Conservation (phyloP, 2,888 invertebrate species). For the Sesia bembeciformis region DNA sequence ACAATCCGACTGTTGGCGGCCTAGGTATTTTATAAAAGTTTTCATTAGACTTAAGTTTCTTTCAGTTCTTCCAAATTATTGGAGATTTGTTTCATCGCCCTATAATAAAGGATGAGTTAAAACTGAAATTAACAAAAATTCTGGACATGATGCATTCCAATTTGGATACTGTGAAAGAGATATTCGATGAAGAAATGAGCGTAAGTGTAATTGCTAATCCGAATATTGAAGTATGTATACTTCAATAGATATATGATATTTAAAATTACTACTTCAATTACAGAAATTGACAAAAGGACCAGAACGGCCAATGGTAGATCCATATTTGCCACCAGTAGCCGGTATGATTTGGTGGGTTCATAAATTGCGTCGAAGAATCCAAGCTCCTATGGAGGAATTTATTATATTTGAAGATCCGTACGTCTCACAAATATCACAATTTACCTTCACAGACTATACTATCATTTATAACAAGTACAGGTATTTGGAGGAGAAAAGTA, state of each 20-base stretch:
- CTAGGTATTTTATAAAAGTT: no score
- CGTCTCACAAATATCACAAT: slow-evolving; percentile 18
- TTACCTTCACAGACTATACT: not conserved
- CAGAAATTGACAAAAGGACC: slow-evolving; percentile 57
- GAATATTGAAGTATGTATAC: not conserved
- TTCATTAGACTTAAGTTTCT: slow-evolving; percentile 7
- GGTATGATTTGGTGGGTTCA: slow-evolving; percentile 83
- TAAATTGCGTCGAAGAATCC: slow-evolving; percentile 77
- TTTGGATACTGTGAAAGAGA: slow-evolving; percentile 77
- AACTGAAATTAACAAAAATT: slow-evolving; percentile 78
- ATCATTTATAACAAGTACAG: not conserved
- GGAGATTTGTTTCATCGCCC: slow-evolving; percentile 84
- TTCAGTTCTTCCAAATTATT: slow-evolving; percentile 81
- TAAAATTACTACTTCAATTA: slow-evolving; percentile 4
- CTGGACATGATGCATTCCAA: slow-evolving; percentile 78
- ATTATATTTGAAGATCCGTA: slow-evolving; percentile 79
- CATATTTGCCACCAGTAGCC: slow-evolving; percentile 83
- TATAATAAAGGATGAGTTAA: slow-evolving; percentile 81
- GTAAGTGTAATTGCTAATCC: slow-evolving; percentile 19
- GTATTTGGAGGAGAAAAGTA: not conserved
- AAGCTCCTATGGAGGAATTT: slow-evolving; percentile 75
- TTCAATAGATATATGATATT: not conserved
- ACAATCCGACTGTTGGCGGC: no score
- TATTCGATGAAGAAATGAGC: slow-evolving; percentile 74
- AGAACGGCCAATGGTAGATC: slow-evolving; percentile 72